These are phyloP conservation scores for Sebastolobus alascanus DNA, from an alignment of 2,797 vertebrate genomes.

Conservation along the genomic window DNA sequence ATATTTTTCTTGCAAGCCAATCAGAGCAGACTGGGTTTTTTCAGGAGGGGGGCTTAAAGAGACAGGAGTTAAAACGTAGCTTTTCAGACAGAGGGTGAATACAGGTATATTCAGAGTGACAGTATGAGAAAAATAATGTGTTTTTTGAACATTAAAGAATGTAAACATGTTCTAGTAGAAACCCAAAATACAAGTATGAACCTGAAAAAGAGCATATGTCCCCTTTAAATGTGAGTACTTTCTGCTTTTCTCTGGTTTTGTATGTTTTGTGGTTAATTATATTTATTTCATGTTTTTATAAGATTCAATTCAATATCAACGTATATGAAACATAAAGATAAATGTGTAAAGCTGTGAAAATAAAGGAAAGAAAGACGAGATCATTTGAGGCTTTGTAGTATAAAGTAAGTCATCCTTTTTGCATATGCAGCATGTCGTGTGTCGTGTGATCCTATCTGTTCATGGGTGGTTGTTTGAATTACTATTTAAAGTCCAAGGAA, in stretches of 20 bases:
- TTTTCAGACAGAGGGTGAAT: too few species aligned
- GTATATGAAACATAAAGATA: background rate
- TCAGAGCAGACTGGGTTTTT: too few species aligned
- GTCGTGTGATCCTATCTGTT: background rate
- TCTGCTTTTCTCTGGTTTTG: background rate
- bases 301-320: background rate
- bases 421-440: constrained; percentile 7
- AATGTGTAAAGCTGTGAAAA: constrained; percentile 8
- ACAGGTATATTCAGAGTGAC: too few species aligned
- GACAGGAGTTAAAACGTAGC: too few species aligned
- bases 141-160: too few species aligned
- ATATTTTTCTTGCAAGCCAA: too few species aligned
- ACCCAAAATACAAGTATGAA: too few species aligned
- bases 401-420: constrained; percentile 25
- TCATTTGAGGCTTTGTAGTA: constrained; percentile 7
- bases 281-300: background rate
- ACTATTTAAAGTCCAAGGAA: background rate
- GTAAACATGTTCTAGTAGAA: too few species aligned
- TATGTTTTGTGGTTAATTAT: background rate
- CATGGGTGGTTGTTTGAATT: background rate
- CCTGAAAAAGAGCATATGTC: too few species aligned
- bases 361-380: background rate
- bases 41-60: too few species aligned
- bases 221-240: fast-evolving
- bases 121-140: too few species aligned